Conservation (phyloP, 1,140 invertebrate genomes). For the Drosophila persimilis region DNA sequence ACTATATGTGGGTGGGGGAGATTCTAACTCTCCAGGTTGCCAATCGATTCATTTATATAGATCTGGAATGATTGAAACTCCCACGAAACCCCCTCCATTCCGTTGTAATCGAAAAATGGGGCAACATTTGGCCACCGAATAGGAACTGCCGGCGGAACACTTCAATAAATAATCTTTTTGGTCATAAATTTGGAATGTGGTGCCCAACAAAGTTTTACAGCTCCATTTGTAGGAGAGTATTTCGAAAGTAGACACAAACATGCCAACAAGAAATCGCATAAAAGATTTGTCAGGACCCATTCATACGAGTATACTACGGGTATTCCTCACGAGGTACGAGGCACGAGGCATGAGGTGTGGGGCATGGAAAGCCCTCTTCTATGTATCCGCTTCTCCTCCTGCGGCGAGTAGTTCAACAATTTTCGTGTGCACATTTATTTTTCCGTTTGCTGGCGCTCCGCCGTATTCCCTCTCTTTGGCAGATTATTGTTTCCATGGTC, state of each 20-base stretch:
- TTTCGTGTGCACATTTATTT: conserved; percentile 46
- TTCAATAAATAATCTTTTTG: conserved; percentile 75
- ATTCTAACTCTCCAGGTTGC: no score
- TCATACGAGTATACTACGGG: neutral
- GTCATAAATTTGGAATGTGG: conserved; percentile 76
- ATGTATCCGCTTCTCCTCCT: conserved; percentile 10
- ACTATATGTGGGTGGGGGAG: no score
- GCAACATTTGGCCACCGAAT: conserved; percentile 44
- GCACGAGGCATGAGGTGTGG: no score
- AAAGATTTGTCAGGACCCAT: conserved; percentile 64
- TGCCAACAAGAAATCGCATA: conserved; percentile 70
- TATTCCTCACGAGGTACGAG: no score
- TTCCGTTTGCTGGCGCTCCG: conserved; percentile 15
- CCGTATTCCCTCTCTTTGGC: conserved; percentile 4
- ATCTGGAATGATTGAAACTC: no score
- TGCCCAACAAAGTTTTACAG: conserved; percentile 59
- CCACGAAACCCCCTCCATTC: no score
- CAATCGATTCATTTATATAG: no score
- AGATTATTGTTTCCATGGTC: conserved; percentile 24
- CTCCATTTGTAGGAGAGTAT: conserved; percentile 36
- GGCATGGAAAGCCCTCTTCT: no score
- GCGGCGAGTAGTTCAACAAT: conserved; percentile 50
- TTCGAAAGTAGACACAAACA: conserved; percentile 31
- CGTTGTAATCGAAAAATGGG: neutral
- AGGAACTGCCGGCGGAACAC: conserved; percentile 14